Evolutionary conservation across 2,797 vertebrate species (phyloP), one percentile per base, ranked within the genome.

Genomic region (Bradypus variegatus): DNA sequence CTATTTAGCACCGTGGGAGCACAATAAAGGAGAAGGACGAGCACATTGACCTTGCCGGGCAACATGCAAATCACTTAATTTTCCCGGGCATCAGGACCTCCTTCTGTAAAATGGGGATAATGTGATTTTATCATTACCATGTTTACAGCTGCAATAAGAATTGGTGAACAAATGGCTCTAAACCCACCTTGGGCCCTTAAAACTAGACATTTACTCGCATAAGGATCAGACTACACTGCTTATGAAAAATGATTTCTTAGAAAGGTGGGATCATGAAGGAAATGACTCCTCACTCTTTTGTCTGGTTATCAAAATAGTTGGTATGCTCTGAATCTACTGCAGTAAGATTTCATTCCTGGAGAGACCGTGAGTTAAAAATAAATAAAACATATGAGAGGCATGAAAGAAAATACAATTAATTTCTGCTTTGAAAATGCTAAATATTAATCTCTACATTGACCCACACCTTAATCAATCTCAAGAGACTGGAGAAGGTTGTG

Each of bases 321-420:
- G 19, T 33, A 25, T n/a, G 25, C 64, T 18, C 91, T 21, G 5
- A 23, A 69, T 53, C 79, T 53, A 45, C n/a, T 73, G 65, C 23
- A 70, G 19, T 69, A 29, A 55, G n/a, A 53, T 88, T 91, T 89
- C 62, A 64, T 58, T 86, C 83, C 67, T 21, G 18, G n/a, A 69
- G 9, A 69, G 25, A 67, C 14, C 11, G 72, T 83, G 41, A 33
- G 16, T 48, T 65, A 75, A 79, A 93, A 77, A 82, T 23, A 80
- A 93, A 88, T 65, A 82, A 89, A 91, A 81, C 23, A 48, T 53
- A 33, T 62, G 62, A 69, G 91, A 72, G 3, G 2, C 9, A 8
- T 4, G 25, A 69, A 50, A 81, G 48, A 60, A 81, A 29, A 31
- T n/a, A 80, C 16, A 84, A 87, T 25, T 62, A 65, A 67, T 21